phyloP scores from a whole-genome alignment of 2,113 vertebrate genomes.

The Dasypus novemcinctus region DNA sequence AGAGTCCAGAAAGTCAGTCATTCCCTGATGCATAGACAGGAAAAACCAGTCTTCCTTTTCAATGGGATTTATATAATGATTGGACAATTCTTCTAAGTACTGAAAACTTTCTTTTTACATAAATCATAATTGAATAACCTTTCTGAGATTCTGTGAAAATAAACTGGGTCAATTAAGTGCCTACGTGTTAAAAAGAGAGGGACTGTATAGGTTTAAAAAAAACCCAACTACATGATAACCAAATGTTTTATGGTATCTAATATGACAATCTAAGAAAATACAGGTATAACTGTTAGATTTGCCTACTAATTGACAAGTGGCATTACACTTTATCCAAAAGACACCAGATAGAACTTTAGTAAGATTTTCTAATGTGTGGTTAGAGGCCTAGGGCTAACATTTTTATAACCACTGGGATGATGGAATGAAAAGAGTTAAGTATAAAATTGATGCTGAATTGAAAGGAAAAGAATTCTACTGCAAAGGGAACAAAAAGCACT shows the following conservation, averaged over 20 bases:
- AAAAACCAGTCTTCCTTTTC: background rate
- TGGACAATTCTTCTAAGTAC: background rate
- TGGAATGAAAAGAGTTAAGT: background rate
- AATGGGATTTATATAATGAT: background rate
- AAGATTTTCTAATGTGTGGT: background rate
- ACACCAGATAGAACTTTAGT: background rate
- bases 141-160: conserved; percentile 20
- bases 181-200: background rate
- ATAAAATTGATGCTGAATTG: background rate
- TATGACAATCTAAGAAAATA: conserved; percentile 12
- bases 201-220: background rate
- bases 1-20: background rate
- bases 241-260: conserved; percentile 12
- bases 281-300: background rate
- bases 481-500: conserved; percentile 26
- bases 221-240: background rate
- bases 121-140: background rate
- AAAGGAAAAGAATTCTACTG: conserved; percentile 17
- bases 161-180: background rate
- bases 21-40: background rate
- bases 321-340: background rate
- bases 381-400: background rate
- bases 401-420: background rate
- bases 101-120: background rate
- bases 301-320: background rate